A percentile compares a stretch with the other conserved stretches of the same genome.
phyloP scores from a whole-genome alignment of 2,113 vertebrate species.

The Danionella cerebrum region DNA sequence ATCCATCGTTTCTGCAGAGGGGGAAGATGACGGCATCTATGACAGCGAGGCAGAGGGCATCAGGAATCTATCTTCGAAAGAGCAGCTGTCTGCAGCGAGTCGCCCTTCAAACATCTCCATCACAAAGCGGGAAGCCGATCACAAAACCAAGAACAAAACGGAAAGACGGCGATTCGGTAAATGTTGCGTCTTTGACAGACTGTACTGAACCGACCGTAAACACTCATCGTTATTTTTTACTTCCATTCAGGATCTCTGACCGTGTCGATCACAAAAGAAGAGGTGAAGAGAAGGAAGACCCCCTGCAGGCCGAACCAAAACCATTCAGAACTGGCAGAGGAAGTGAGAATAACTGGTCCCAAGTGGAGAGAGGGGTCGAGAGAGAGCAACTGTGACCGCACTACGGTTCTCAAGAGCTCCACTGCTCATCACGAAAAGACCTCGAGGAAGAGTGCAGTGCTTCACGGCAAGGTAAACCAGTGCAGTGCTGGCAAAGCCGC shows the following conservation, averaged over 20 bases:
- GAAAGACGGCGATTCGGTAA: conserved; percentile 75
- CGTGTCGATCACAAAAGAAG: conserved; percentile 48
- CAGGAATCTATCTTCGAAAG: conserved; percentile 59
- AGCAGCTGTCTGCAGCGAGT: conserved; percentile 53
- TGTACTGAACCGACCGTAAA: neutral
- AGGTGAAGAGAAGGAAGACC: conserved; percentile 64
- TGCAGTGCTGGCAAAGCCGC: neutral
- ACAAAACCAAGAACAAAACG: conserved; percentile 81
- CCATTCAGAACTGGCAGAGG: conserved; percentile 52
- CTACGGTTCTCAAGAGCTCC: conserved; percentile 49
- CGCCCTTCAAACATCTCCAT: conserved; percentile 74
- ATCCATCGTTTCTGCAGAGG: conserved; percentile 55
- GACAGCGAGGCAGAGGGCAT: conserved; percentile 69
- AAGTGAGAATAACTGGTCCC: conserved; percentile 47
- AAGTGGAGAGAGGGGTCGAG: conserved; percentile 47
- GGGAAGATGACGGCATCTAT: conserved; percentile 68
- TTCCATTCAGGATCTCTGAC: conserved; percentile 50
- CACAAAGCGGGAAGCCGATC: conserved; percentile 79
- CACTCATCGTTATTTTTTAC: neutral
- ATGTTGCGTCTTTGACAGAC: neutral
- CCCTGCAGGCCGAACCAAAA: conserved; percentile 48
- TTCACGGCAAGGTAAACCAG: conserved; percentile 25
- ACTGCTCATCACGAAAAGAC: conserved; percentile 60
- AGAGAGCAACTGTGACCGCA: conserved; percentile 42
- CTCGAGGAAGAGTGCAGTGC: conserved; percentile 56